Base-by-base conservation (phyloP, 1,140 invertebrate genomes). In the Orius insidiosus region DNA sequence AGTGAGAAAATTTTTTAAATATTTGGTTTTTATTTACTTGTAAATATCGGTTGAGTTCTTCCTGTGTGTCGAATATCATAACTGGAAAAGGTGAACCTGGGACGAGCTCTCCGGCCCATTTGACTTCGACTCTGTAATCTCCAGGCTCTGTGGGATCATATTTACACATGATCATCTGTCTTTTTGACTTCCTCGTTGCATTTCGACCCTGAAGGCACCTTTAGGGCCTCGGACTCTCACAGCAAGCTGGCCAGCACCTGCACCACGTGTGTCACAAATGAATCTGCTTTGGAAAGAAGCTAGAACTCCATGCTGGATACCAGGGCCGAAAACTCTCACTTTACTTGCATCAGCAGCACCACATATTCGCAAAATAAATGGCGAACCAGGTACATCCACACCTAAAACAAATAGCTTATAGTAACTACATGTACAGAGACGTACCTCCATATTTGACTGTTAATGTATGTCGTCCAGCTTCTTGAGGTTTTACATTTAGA, bases 171-270 rank as follows among this genome's bases (percentile, higher is more conserved):
- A 99, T 98, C 19, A 92, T 96, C 95, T 69, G 61, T 99, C 95
- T 61, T 96, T 95, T 67, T 97, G 89, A 55, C 80, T 93, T 66
- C 98, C 95, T n/a, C 96, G 68, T 61, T 97, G 92, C 95, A 98
- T 99, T 67, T 98, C 94, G 2, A 98, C 95, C 53, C 93, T 77
- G 66, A 99, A 98, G 7, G 93, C 94, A 71, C 77, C 93, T 69
- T 98, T 98, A 9, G 95, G 95, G 44, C 95, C 95, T 50, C 94
- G 71, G n/a, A 99, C 92, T 55, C 93, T 71, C 10, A 98, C 94
- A 0, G 92, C 98, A 1, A 96, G 65, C 62, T 96, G 92, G 0
- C 92, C 92, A 16, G 93, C 92, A 15, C 95, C 95, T 2, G 95
- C 95, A 40, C 95, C 95, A 53, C 87, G 71, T 1, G 95, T 99